phyloP scores from a whole-genome alignment of 2,113 vertebrate genomes.

The Phrynocephalus versicolor region DNA sequence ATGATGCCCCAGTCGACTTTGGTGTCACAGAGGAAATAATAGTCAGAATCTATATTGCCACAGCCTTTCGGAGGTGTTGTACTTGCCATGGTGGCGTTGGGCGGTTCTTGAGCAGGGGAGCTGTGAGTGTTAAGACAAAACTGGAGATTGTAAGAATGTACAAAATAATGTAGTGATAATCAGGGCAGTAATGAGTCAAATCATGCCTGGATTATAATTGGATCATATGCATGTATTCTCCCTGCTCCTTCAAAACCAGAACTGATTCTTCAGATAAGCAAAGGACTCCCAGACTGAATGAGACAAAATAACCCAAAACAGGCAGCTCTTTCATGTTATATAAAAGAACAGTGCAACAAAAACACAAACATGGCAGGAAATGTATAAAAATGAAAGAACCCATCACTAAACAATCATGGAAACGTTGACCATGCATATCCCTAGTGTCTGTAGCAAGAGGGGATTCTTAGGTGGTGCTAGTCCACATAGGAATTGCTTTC shows the following conservation, averaged over 20 bases:
- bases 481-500: background rate
- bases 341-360: too few species aligned
- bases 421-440: too few species aligned
- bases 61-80: conserved; percentile 22
- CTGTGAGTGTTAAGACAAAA: conserved; percentile 49
- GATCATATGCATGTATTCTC: background rate
- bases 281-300: too few species aligned
- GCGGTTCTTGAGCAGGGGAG: conserved; percentile 17
- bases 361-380: too few species aligned
- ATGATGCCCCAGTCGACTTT: conserved; percentile 83
- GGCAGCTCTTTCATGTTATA: too few species aligned
- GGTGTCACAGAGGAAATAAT: conserved; percentile 81
- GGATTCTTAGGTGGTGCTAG: background rate
- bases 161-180: background rate
- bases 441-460: background rate
- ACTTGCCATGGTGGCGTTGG: conserved; percentile 36
- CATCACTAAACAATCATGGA: too few species aligned
- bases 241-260: too few species aligned
- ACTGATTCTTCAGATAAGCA: too few species aligned
- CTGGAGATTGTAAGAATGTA: background rate
- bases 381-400: too few species aligned
- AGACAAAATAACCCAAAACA: too few species aligned
- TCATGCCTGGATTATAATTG: background rate
- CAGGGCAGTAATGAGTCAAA: background rate
- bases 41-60: conserved; percentile 58